phyloP scores from a whole-genome alignment of 92 coral and sea anemone species.

The Siderastrea radians region DNA sequence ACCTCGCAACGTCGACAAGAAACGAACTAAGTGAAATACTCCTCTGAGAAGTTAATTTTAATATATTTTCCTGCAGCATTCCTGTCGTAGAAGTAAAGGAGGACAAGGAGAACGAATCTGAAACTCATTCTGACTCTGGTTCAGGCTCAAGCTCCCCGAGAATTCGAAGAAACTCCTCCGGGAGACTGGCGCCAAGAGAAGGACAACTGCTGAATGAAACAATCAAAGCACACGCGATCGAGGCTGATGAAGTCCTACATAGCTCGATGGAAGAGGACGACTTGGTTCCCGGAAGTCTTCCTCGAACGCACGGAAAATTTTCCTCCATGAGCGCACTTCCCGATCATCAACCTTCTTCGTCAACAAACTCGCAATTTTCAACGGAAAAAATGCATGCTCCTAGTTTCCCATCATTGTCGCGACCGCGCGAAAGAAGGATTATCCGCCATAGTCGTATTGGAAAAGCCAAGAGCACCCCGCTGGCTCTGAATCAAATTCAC shows the following conservation, averaged over 20 bases:
- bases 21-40: neutral
- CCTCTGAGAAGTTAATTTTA: neutral
- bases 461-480: slow-evolving; percentile 91
- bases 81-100: slow-evolving; percentile 20
- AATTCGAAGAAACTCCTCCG: slow-evolving; percentile 50
- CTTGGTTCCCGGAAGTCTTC: slow-evolving; percentile 40
- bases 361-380: slow-evolving; percentile 54
- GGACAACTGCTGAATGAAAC: slow-evolving; percentile 79
- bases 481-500: slow-evolving; percentile 89
- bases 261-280: slow-evolving; percentile 94
- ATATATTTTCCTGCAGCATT: slow-evolving; percentile 4
- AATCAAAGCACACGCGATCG: slow-evolving; percentile 89
- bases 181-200: slow-evolving; percentile 92
- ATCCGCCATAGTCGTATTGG: slow-evolving; percentile 75
- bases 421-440: slow-evolving; percentile 65
- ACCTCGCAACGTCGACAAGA: neutral
- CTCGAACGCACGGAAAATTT: slow-evolving; percentile 62
- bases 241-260: slow-evolving; percentile 88
- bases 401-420: slow-evolving; percentile 46
- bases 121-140: slow-evolving; percentile 26
- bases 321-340: slow-evolving; percentile 68
- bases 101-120: slow-evolving; percentile 49
- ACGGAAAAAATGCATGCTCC: slow-evolving; percentile 72
- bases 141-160: slow-evolving; percentile 29
- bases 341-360: slow-evolving; percentile 44